A percentile compares a stretch with the other conserved stretches of the same genome.
Evolutionary conservation across 2,113 vertebrate genomes (phyloP).

Genomic region (Malurus cyaneus): DNA sequence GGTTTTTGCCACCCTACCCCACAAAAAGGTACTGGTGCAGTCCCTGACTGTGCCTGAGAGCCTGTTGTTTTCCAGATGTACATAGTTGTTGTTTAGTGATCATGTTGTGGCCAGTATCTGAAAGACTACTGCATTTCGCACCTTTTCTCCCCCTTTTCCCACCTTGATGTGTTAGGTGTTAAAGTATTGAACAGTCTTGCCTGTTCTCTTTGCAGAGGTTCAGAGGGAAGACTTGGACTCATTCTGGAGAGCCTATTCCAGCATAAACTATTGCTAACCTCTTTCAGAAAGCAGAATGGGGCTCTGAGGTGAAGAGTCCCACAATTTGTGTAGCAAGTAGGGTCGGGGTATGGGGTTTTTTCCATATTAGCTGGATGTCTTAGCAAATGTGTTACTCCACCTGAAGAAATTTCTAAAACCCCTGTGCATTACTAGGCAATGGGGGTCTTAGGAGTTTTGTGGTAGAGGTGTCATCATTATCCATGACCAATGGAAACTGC

Average conservation of each 20-base stretch:
- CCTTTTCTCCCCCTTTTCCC: slow-evolving; percentile 36
- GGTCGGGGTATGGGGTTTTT: neutral
- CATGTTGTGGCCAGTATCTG: slow-evolving; percentile 60
- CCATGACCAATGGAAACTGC: neutral
- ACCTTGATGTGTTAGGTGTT: neutral
- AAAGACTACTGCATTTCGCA: slow-evolving; percentile 62
- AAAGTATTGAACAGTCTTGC: neutral
- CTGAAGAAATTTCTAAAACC: neutral
- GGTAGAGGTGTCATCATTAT: neutral
- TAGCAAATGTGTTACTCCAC: neutral
- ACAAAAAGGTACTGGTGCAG: neutral
- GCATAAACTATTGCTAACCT: neutral
- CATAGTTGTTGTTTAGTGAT: slow-evolving; percentile 45
- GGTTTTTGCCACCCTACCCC: neutral
- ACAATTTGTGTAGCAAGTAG: neutral
- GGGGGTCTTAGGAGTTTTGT: neutral
- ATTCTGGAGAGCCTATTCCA: neutral
- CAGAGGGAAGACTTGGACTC: neutral
- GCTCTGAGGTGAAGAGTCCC: neutral
- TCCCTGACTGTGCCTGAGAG: neutral
- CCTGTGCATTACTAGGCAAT: neutral
- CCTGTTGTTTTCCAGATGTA: slow-evolving; percentile 27
- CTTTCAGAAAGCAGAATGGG: neutral
- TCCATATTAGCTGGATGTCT: neutral
- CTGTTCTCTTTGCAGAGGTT: neutral